Evolutionary conservation across 2,797 vertebrate genomes (phyloP), one percentile per base, ranked within the genome.

Genomic region (Neostethus bicornis): DNA sequence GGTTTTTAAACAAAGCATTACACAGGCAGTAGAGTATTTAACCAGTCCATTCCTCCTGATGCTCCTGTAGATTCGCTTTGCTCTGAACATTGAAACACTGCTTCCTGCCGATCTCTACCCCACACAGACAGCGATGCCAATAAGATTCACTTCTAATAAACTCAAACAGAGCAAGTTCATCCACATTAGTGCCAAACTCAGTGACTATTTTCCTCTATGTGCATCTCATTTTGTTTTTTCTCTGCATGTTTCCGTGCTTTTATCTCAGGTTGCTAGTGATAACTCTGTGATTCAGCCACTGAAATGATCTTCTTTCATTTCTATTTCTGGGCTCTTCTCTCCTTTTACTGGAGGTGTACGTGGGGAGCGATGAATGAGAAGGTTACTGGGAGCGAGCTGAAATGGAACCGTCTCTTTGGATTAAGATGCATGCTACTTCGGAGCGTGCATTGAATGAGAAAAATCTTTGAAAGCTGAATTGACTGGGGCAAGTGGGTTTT

Each of bases 391-490:
- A 74, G 66, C 31, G 35, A 55, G 51, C 66, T 73, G 77, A 83
- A 86, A 84, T 84, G 72, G 75, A 88, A 76, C 70, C 73, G 77
- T 88, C 79, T 81, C 72, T 83, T 86, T 74, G 73, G 82, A 88
- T 88, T 86, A 85, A 79, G 85, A 85, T 70, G 76, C 56, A 72
- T 75, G 80, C 73, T 39, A 41, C 53, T 19, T 5, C 12, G 60
- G 61, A 70, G 74, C 68, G 73, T 82, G 79, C 55, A 9, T 42
- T 7, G 80, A 85, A 85, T 87, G 67, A 55, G 66, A 76, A 83
- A 31, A 72, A 76, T 25, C 55, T 45, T 54, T 38, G 14, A 24
- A 58, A 41, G 49, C 61, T 63, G 58, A 68, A 58, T 51, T 41
- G 42, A 50, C 5, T 25, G 9, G 43, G 31, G 28, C 38, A 35